phyloP scores from a whole-genome alignment of 2,797 vertebrate species.

The Gila robusta region DNA sequence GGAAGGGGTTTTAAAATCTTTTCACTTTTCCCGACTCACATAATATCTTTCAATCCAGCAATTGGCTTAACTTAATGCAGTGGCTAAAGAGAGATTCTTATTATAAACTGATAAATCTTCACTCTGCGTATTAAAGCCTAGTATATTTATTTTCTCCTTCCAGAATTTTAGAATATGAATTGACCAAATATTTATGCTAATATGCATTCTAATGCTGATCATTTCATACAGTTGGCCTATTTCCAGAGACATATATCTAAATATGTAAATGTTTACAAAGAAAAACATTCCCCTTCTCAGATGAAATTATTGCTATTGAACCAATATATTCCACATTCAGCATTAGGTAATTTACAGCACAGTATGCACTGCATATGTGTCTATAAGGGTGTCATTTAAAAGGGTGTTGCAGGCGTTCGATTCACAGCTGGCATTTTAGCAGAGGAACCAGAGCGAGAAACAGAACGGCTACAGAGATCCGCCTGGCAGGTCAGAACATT shows the following conservation, averaged over 20 bases:
- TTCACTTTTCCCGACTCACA: not conserved
- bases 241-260: slow-evolving; percentile 12
- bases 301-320: slow-evolving; percentile 19
- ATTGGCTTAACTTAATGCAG: not conserved
- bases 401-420: slow-evolving; percentile 16
- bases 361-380: not conserved
- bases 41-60: not conserved
- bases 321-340: slow-evolving; percentile 9
- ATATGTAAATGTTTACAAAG: slow-evolving; percentile 8
- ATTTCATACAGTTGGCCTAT: not conserved
- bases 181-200: slow-evolving; percentile 38
- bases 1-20: not conserved
- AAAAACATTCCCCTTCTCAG: not conserved
- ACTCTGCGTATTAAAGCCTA: not conserved
- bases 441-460: slow-evolving; percentile 34
- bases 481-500: slow-evolving; percentile 19
- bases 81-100: not conserved
- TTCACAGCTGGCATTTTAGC: slow-evolving; percentile 27
- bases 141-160: slow-evolving; percentile 14
- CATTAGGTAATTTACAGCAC: not conserved
- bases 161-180: slow-evolving; percentile 8
- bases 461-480: slow-evolving; percentile 7
- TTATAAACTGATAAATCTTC: not conserved
- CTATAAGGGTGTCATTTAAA: slow-evolving; percentile 6
- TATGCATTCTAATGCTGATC: not conserved